phyloP scores from a whole-genome alignment of 2,888 invertebrate genomes.

The Meta bourneti region DNA sequence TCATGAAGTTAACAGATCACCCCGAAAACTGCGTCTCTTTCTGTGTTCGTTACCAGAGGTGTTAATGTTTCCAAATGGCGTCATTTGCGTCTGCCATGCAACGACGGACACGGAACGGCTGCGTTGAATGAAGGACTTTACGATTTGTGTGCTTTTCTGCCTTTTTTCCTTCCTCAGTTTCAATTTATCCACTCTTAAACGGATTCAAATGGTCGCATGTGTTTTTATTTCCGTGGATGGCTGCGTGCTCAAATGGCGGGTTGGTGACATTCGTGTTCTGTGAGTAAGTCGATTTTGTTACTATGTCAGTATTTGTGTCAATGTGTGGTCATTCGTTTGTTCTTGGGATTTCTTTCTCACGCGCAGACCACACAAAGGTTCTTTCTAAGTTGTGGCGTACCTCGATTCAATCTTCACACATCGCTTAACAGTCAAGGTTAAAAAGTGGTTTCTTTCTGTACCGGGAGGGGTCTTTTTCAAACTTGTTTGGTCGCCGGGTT shows the following conservation, averaged over 20 bases:
- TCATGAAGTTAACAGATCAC: neutral
- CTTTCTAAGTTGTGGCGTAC: neutral
- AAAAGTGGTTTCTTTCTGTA: neutral
- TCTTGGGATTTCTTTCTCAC: neutral
- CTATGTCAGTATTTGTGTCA: slow-evolving; percentile 2
- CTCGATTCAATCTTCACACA: neutral
- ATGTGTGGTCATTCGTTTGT: neutral
- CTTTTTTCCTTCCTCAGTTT: neutral
- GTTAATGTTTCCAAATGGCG: slow-evolving; percentile 11
- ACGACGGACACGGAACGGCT: slow-evolving; percentile 10
- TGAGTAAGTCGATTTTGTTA: neutral
- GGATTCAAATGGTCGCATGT: neutral
- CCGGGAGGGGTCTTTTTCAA: too few species aligned
- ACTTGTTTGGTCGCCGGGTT: too few species aligned
- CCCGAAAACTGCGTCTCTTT: neutral
- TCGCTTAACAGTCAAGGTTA: neutral
- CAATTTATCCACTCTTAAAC: neutral
- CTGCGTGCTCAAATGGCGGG: neutral
- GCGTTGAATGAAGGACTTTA: neutral
- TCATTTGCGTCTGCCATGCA: neutral
- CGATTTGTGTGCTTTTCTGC: neutral
- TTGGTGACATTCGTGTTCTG: neutral
- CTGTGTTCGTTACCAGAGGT: neutral
- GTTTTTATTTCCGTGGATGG: neutral
- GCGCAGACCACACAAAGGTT: neutral